These are phyloP conservation scores for Barypeithes pellucidus DNA, from an alignment of 2,888 invertebrate species.

Conservation along the genomic window DNA sequence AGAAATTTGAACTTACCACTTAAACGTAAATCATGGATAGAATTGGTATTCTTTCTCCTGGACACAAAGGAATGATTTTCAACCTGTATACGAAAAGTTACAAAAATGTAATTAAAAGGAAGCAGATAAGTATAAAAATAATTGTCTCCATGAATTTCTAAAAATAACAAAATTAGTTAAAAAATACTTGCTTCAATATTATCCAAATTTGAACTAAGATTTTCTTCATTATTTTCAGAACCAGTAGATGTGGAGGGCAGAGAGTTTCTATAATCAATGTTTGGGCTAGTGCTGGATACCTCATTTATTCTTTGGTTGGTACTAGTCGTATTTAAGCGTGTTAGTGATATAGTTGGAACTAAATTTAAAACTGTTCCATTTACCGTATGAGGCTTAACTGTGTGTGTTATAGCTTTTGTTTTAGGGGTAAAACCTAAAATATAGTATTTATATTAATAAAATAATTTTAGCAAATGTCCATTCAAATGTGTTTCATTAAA, in stretches of 20 bases:
- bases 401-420: conserved; percentile 41
- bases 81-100: background rate
- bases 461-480: too few relatives aligned
- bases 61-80: conserved; percentile 7
- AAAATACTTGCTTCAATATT: conserved; percentile 2
- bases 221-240: conserved; percentile 13
- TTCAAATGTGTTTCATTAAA: too few relatives aligned
- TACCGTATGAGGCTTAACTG: conserved; percentile 48
- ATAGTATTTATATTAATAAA: too few relatives aligned
- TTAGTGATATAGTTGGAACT: conserved; percentile 38
- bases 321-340: conserved; percentile 24
- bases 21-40: background rate
- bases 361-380: conserved; percentile 46
- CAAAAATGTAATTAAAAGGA: background rate
- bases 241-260: conserved; percentile 30
- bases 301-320: background rate
- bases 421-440: conserved; percentile 27
- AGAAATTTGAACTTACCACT: background rate
- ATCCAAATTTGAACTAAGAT: background rate
- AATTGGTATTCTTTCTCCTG: conserved; percentile 1
- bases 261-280: conserved; percentile 10
- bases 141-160: too few relatives aligned
- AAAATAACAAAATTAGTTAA: too few relatives aligned
- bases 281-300: conserved; percentile 7
- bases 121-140: too few relatives aligned